Base-by-base conservation (phyloP, 2,888 invertebrate genomes). In the Unio delphinus region DNA sequence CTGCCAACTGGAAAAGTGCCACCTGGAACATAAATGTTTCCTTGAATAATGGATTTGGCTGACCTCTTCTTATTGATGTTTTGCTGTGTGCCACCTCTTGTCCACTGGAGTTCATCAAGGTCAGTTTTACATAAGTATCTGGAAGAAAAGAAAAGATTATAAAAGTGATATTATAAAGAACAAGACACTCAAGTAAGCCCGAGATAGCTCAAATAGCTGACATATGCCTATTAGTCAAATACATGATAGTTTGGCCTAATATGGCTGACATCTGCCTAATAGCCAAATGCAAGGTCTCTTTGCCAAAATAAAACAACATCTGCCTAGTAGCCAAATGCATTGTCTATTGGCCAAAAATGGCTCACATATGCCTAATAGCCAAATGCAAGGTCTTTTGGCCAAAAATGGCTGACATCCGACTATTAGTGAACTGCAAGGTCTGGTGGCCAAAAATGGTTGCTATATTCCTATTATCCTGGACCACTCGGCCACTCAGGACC, bases 11-110 rank as follows among this genome's bases (percentile, higher is more conserved):
- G 90, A 97, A 98, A 79, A 97, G 92, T 59, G 98, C 96, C 87
- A 98, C 96, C 93, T 97, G 97, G 91, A 97, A 98, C 91, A 97
- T 95, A 90, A 98, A 98, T 4, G 96, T 95, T 91, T 98, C 97
- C 90, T 97, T 97, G 90, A 96, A 98, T 18, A 97, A 93, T 58
- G 97, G 97, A 92, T 97, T 97, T 64, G 97, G 97, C 91, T 97
- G 97, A 18, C 96, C 96, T 65, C 97, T 93, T 79, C 96, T 92
- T 20, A 97, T 94, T 67, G 96, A 96, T 57, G 97, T 97, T 92
- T 98, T 98, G 89, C 96, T 95, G 78, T 96, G 93, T 0, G 95
- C 95, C 91, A 98, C 94, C 91, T 97, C 97, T 91, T 96, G 95
- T 26, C 97, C 96, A 81, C 95, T 95, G 83, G 96, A 96, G 89